These are phyloP conservation scores for Formica exsecta DNA, from an alignment of 1,140 invertebrate species.

Conservation along the genomic window DNA sequence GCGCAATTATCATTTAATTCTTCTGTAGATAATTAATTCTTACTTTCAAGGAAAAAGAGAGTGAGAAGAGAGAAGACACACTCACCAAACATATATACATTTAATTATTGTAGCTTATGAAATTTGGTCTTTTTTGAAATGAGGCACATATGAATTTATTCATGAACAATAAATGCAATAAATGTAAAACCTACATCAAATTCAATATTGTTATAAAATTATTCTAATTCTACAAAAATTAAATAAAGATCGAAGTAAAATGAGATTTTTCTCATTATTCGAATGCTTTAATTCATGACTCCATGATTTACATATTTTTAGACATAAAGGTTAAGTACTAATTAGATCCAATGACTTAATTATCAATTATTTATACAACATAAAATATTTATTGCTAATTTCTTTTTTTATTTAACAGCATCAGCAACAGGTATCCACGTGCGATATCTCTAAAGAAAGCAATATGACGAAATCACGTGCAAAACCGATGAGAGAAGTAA, in stretches of 20 bases:
- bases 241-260: background rate
- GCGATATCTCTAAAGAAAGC: conserved; percentile 26
- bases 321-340: background rate
- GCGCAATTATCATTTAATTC: background rate
- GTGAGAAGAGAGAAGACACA: too few relatives aligned
- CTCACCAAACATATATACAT: background rate
- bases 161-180: background rate
- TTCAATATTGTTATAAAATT: background rate
- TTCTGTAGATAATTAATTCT: background rate
- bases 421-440: background rate
- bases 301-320: background rate
- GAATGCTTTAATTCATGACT: background rate
- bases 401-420: conserved; percentile 1
- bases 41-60: background rate
- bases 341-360: background rate
- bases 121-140: too few relatives aligned
- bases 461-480: conserved; percentile 26
- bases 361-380: conserved; percentile 11
- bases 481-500: background rate
- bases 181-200: background rate
- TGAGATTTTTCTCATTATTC: background rate
- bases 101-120: background rate
- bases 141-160: background rate
- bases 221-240: background rate
- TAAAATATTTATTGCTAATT: background rate